phyloP scores from a whole-genome alignment of 2,888 invertebrate species.

The Acanthopleura granulata region DNA sequence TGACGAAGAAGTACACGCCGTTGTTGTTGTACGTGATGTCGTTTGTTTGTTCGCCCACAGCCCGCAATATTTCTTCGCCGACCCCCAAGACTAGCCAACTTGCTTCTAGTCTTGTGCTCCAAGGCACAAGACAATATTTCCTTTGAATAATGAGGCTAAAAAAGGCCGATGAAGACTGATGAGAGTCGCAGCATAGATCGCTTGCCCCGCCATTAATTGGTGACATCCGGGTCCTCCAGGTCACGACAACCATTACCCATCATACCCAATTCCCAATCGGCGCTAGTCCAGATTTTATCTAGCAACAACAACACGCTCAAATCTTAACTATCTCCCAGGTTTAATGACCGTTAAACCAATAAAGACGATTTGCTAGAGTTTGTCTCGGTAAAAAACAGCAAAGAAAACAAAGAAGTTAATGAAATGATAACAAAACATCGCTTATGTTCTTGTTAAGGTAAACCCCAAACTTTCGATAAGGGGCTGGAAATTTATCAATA shows the following conservation, averaged over 20 bases:
- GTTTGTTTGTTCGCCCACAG: background rate
- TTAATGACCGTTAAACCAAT: background rate
- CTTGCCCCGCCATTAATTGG: conserved; percentile 1
- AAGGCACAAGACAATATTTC: background rate
- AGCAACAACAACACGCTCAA: background rate
- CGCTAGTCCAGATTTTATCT: too few relatives aligned
- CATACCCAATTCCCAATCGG: background rate
- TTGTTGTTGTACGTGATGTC: conserved; percentile 11
- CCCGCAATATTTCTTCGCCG: background rate
- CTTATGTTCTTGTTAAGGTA: too few relatives aligned
- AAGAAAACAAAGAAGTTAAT: background rate
- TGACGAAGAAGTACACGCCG: background rate
- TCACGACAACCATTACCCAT: background rate
- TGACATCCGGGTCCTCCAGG: conserved; percentile 11
- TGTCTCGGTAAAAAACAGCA: background rate
- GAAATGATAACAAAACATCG: background rate
- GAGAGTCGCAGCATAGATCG: background rate
- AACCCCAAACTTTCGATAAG: too few relatives aligned
- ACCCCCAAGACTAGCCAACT: background rate
- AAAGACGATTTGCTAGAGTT: background rate
- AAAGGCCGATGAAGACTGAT: background rate
- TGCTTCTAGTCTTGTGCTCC: background rate
- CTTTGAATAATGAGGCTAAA: background rate
- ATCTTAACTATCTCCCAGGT: background rate
- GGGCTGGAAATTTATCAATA: too few relatives aligned